Evolutionary conservation across 1,140 invertebrate species (phyloP), one percentile per base, ranked within the genome.

Genomic region (Drosophila sturtevanti): DNA sequence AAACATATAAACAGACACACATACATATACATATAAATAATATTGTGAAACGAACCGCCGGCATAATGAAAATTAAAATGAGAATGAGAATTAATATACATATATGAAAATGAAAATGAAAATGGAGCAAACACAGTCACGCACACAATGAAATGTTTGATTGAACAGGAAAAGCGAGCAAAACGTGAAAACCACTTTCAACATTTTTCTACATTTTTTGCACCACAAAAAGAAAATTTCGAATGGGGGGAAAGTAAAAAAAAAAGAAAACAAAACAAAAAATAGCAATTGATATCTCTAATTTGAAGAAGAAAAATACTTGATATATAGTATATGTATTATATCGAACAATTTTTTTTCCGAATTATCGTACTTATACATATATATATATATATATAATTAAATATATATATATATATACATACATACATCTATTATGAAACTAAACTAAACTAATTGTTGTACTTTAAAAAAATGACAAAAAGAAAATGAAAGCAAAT

Each of bases 21-120:
- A 14, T 16, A 18, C 18, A 48, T 10, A 48, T 21, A 44, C 41
- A 48, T 48, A 60, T 14, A 35, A 38, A 71, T 24, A 76, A 87
- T 18, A 71, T 71, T 85, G 82, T 85, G 81, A 85, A 85, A 87
- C 85, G 70, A 86, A 86, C 81, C 81, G 75, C 81, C 81, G 81
- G 81, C 81, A 87, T 78, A 85, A 69, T 87, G 73, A 79, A 77
- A 68, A 79, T 81, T 70, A 78, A 75, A 71, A 64, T 79, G 77
- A 72, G 27, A 31, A 31, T 31, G 27, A 31, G n/a, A n/a, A n/a
- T n/a, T n/a, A 31, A 6, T 6, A 31, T 31, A 24, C 4, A 4
- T 78, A 67, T 52, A 44, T 58, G 61, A 31, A 58, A 35, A 60
- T 9, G 41, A 24, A 35, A 9, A 76, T 16, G 38, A 69, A 24